Evolutionary conservation across 2,113 vertebrate genomes (phyloP).

Genomic region (Polypterus bichir): DNA sequence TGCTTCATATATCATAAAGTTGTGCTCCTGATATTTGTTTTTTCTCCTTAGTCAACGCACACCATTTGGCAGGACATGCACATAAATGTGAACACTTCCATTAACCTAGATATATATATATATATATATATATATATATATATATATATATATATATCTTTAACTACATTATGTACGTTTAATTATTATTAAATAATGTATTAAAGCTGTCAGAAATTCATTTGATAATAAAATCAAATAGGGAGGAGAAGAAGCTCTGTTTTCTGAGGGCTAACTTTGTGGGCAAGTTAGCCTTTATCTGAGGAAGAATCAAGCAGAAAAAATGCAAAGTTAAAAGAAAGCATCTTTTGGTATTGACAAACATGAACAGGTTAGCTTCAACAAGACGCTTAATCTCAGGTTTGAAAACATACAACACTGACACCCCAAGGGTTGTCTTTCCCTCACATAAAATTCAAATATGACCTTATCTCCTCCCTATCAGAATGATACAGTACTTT

Average conservation of each 20-base stretch:
- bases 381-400: too few species aligned
- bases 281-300: too few species aligned
- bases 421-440: too few species aligned
- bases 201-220: slow-evolving; percentile 13
- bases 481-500: slow-evolving; percentile 1
- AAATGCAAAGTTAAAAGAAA: too few species aligned
- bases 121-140: slow-evolving; percentile 12
- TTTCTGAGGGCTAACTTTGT: too few species aligned
- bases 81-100: neutral
- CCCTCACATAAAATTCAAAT: neutral
- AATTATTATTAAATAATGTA: slow-evolving; percentile 8
- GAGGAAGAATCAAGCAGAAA: too few species aligned
- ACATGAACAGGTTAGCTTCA: too few species aligned
- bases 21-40: too few species aligned
- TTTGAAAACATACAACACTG: too few species aligned
- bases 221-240: slow-evolving; percentile 2
- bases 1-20: neutral
- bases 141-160: slow-evolving; percentile 20
- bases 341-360: too few species aligned
- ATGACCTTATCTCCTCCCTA: slow-evolving; percentile 12
- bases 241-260: slow-evolving; percentile 1
- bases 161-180: slow-evolving; percentile 7
- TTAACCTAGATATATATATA: neutral
- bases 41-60: too few species aligned
- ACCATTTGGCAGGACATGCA: slow-evolving; percentile 42